Evolutionary conservation across 2,113 vertebrate genomes (phyloP), one percentile per base, ranked within the genome.

Genomic region (Myotis lucifugus): DNA sequence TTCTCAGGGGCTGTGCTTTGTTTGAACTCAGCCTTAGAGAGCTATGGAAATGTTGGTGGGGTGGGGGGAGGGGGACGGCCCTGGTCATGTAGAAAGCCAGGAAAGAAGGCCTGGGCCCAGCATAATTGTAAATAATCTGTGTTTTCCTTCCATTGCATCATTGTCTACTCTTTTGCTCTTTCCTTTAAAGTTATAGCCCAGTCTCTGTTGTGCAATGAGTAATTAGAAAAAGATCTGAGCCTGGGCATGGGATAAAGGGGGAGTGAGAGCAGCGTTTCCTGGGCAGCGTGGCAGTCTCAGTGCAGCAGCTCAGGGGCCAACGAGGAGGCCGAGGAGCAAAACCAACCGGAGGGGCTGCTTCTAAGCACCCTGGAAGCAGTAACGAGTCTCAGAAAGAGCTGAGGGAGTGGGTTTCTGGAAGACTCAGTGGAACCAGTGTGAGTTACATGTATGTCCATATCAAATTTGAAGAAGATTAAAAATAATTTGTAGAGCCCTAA

Each of bases 61-160:
- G 27, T 61, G 1, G 25, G 15, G 2, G 17, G 21, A 25, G 70
- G 5, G 34, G n/a, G 25, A 87, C 27, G 32, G 14, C 29, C 27
- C 40, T 32, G 29, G 42, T 64, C 50, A 42, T 6, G 23, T 25
- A 27, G 13, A 34, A 32, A 37, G 61, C 52, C 50, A 32, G 10
- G 29, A 74, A 74, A 48, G 56, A 76, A 37, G 8, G 8, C 74
- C 69, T 64, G 27, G 59, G 29, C 21, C 69, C 54, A 25, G 4
- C 67, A 72, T 14, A 37, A 11, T 61, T 77, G 74, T 56, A 61
- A 56, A 61, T 52, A 82, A 76, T 93, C 59, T 91, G 5, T 29
- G 64, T 87, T 94, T 82, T 70, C 67, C 29, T 91, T 93, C 56
- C n/a, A 56, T 88, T 85, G 66, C 19, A 61, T 94, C 48, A 76